Conservation (phyloP, 2,888 invertebrate genomes). For the Brachyptera risi region DNA sequence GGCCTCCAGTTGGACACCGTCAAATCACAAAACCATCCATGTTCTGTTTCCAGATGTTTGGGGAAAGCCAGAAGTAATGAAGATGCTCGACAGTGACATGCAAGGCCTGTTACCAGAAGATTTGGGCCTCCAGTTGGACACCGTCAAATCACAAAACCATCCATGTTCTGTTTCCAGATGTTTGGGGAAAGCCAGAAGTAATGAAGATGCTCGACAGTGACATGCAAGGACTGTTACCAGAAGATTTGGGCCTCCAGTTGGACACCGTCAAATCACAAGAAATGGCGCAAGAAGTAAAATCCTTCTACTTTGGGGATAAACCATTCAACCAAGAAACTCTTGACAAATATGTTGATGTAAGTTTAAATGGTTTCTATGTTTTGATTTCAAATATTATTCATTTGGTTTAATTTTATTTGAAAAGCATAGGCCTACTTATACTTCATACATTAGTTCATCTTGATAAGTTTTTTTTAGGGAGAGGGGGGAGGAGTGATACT, state of each 20-base stretch:
- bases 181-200: conserved; percentile 22
- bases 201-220: conserved; percentile 8
- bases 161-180: no score
- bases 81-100: background rate
- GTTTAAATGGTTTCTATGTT: no score
- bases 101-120: background rate
- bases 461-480: no score
- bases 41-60: no score
- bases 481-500: no score
- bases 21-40: conserved; percentile 1
- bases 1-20: background rate
- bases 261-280: conserved; percentile 5
- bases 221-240: conserved; percentile 19
- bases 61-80: background rate
- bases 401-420: no score
- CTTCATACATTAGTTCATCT: no score
- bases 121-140: background rate
- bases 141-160: no score
- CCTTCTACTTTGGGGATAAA: conserved; percentile 23
- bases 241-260: background rate
- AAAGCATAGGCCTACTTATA: no score
- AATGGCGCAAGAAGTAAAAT: conserved; percentile 18
- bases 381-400: no score
- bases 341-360: conserved; percentile 22
- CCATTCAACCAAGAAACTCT: conserved; percentile 23